Percentiles rank a stretch among this genome's conserved stretches.
These are phyloP conservation scores for Abrostola triplasia DNA, from an alignment of 2,888 invertebrate genomes.

Conservation along the genomic window DNA sequence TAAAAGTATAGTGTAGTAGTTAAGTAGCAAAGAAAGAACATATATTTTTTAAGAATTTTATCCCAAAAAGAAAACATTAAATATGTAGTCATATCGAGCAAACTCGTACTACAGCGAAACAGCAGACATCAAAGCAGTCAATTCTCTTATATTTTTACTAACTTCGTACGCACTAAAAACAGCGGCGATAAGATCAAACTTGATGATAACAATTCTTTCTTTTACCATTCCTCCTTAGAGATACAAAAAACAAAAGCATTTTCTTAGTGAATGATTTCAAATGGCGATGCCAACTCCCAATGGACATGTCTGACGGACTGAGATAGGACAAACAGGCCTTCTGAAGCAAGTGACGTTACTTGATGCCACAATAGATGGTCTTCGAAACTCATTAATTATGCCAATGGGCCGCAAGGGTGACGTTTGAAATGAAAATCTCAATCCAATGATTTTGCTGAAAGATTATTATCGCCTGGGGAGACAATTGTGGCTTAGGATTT, in stretches of 20 bases:
- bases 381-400: slow-evolving; percentile 50
- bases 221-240: slow-evolving; percentile 6
- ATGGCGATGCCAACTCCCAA: slow-evolving; percentile 26
- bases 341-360: slow-evolving; percentile 29
- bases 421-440: slow-evolving; percentile 16
- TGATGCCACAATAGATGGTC: slow-evolving; percentile 34
- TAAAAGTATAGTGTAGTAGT: too few species aligned
- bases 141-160: neutral
- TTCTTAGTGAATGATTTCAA: slow-evolving; percentile 22
- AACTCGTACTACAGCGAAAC: neutral
- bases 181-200: slow-evolving; percentile 1
- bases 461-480: slow-evolving; percentile 22
- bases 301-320: slow-evolving; percentile 35
- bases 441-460: slow-evolving; percentile 35
- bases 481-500: neutral
- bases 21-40: too few species aligned
- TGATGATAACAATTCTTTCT: neutral
- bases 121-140: neutral
- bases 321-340: slow-evolving; percentile 40
- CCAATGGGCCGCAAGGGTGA: slow-evolving; percentile 43
- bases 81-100: neutral
- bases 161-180: neutral
- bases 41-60: too few species aligned
- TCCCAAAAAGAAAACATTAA: too few species aligned
- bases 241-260: slow-evolving; percentile 13